phyloP scores from a whole-genome alignment of 2,888 invertebrate species.

The Heliconius ismenius region DNA sequence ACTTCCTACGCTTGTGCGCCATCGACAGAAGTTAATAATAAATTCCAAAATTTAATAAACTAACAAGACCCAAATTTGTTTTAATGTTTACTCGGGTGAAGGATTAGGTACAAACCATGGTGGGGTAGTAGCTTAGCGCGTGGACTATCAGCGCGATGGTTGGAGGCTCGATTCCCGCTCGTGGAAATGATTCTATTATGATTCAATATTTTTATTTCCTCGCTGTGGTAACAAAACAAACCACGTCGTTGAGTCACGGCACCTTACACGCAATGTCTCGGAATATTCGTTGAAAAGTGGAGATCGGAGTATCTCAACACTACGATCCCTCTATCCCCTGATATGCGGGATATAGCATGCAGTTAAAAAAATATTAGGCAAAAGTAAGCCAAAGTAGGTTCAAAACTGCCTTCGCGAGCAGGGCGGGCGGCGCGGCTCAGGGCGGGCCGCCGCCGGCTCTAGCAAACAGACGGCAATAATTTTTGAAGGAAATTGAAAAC shows the following conservation, averaged over 20 bases:
- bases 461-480: constrained; percentile 56
- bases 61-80: constrained; percentile 20
- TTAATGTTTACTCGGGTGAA: constrained; percentile 16
- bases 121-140: not conserved
- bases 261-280: not conserved
- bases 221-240: not conserved
- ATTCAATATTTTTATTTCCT: not conserved
- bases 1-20: not conserved
- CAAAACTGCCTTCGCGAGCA: not conserved
- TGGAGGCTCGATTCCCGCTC: not conserved
- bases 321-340: too few relatives aligned
- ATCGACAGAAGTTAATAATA: constrained; percentile 20
- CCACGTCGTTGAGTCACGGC: not conserved
- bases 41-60: constrained; percentile 26
- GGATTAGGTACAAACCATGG: not conserved
- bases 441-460: constrained; percentile 27
- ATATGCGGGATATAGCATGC: not conserved
- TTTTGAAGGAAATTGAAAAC: constrained; percentile 63
- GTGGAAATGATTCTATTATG: not conserved
- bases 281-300: not conserved
- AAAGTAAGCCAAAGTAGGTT: constrained; percentile 27
- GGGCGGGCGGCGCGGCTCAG: not conserved
- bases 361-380: not conserved
- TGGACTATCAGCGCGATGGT: not conserved
- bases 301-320: too few relatives aligned